Conservation (phyloP, 2,888 invertebrate genomes). For the Euclidia mi region DNA sequence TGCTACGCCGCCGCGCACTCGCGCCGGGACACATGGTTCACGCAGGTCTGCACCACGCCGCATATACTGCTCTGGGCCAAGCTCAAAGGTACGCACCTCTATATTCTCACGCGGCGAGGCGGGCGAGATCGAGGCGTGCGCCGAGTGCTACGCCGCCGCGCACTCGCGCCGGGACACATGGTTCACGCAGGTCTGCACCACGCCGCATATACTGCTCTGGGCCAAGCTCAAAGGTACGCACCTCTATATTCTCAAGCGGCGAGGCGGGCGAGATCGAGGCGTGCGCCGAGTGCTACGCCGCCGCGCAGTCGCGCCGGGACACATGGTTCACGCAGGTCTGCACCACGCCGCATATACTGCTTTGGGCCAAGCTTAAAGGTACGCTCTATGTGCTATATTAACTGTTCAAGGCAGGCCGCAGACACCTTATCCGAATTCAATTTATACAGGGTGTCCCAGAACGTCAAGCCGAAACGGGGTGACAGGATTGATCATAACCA, state of each 20-base stretch:
- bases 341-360: slow-evolving; percentile 95
- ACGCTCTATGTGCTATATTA: no score
- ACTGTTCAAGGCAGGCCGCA: no score
- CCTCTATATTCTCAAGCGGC: no score
- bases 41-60: slow-evolving; percentile 96
- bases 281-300: slow-evolving; percentile 97
- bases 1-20: slow-evolving; percentile 97
- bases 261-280: slow-evolving; percentile 98
- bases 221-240: slow-evolving; percentile 97
- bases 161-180: slow-evolving; percentile 95
- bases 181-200: slow-evolving; percentile 97
- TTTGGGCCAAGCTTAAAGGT: slow-evolving; percentile 99
- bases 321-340: slow-evolving; percentile 98
- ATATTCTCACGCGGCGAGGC: no score
- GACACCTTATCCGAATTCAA: no score
- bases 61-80: slow-evolving; percentile 99
- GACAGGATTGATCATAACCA: no score
- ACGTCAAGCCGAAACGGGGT: no score
- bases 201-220: slow-evolving; percentile 98
- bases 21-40: slow-evolving; percentile 95
- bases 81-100: slow-evolving; percentile 93
- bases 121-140: slow-evolving; percentile 98
- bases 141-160: slow-evolving; percentile 97
- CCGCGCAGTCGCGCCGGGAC: slow-evolving; percentile 94
- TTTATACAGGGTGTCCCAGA: no score